Percentiles rank a stretch among this genome's conserved stretches.
These are phyloP conservation scores for Dione vanillae DNA, from an alignment of 2,888 invertebrate species.

Conservation along the genomic window DNA sequence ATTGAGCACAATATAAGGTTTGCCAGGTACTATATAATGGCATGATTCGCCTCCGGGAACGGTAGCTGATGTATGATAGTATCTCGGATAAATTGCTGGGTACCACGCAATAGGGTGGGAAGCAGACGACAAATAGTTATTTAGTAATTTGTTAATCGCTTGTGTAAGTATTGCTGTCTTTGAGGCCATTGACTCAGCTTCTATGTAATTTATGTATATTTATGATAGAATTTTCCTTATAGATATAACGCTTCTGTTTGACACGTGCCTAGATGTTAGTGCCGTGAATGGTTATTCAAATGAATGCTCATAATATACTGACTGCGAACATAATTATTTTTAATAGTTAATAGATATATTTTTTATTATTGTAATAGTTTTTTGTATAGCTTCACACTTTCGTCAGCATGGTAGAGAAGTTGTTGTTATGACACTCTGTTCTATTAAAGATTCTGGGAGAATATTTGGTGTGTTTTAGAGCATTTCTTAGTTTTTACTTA, in stretches of 20 bases:
- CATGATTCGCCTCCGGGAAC: slow-evolving; percentile 39
- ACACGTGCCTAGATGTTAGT: not conserved
- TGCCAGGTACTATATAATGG: slow-evolving; percentile 32
- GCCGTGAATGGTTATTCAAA: not conserved
- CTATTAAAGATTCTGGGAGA: no score
- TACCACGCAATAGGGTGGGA: slow-evolving; percentile 35
- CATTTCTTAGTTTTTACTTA: no score
- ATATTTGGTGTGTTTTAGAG: no score
- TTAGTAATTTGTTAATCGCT: slow-evolving; percentile 34
- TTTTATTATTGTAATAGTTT: no score
- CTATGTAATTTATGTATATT: not conserved
- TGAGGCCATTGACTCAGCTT: not conserved
- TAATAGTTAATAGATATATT: no score
- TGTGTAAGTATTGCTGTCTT: not conserved
- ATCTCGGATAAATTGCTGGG: slow-evolving; percentile 45
- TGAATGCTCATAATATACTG: not conserved
- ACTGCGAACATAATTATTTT: no score
- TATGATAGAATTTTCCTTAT: slow-evolving; percentile 3
- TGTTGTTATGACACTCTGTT: no score
- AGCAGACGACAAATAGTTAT: slow-evolving; percentile 39
- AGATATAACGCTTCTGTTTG: not conserved
- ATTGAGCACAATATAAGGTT: slow-evolving; percentile 26
- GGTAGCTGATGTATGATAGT: slow-evolving; percentile 44
- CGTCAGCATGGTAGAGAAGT: no score
- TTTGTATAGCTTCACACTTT: no score